A percentile compares a stretch with the other conserved stretches of the same genome.
These are phyloP conservation scores for Paracyclopina nana DNA, from an alignment of 1,140 invertebrate genomes.

Conservation along the genomic window DNA sequence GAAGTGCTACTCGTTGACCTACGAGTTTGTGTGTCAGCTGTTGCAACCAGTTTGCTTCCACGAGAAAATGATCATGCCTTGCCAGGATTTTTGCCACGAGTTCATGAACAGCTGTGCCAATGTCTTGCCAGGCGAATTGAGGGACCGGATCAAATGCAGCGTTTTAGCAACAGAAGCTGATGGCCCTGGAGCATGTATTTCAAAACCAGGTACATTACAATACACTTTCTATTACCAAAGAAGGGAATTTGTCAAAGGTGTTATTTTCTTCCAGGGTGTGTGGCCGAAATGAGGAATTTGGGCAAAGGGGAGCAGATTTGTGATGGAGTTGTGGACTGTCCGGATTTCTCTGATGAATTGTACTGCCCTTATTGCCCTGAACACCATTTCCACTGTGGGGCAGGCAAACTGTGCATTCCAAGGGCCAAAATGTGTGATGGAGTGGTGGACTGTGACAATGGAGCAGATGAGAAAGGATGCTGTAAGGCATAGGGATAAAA, in stretches of 20 bases:
- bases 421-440: slow-evolving; percentile 52
- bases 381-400: slow-evolving; percentile 48
- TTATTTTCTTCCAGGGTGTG: slow-evolving; percentile 29
- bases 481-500: too few species aligned
- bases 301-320: slow-evolving; percentile 52
- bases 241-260: not conserved
- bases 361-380: slow-evolving; percentile 42
- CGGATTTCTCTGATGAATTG: slow-evolving; percentile 36
- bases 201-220: slow-evolving; percentile 42
- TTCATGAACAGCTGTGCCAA: slow-evolving; percentile 60
- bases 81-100: slow-evolving; percentile 58
- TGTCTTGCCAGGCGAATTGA: slow-evolving; percentile 44
- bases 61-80: slow-evolving; percentile 43
- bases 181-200: slow-evolving; percentile 43
- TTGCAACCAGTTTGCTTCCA: slow-evolving; percentile 40
- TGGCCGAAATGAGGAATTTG: slow-evolving; percentile 42
- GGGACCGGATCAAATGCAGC: slow-evolving; percentile 38
- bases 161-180: slow-evolving; percentile 50
- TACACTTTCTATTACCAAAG: not conserved
- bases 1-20: slow-evolving; percentile 59
- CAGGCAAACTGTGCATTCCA: slow-evolving; percentile 48
- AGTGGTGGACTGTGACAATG: slow-evolving; percentile 56
- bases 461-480: slow-evolving; percentile 62
- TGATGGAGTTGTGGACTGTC: slow-evolving; percentile 64
- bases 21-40: slow-evolving; percentile 63